Evolutionary conservation across 1,140 invertebrate species (phyloP).

Genomic region (Linepithema humile): DNA sequence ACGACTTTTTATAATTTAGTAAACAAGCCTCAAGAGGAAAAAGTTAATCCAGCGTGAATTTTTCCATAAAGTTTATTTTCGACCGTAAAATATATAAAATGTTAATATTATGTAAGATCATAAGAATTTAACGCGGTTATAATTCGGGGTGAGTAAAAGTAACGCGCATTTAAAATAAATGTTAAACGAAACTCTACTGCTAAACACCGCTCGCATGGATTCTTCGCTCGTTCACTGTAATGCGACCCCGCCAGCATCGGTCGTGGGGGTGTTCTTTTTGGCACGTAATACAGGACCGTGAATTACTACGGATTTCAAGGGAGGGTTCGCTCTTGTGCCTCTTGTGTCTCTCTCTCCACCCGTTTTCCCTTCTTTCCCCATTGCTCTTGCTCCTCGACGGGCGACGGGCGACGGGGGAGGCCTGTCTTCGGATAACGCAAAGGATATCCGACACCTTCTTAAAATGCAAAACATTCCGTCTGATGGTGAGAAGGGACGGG

Average conservation of each 20-base stretch:
- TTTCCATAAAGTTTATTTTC: background rate
- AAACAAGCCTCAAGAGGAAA: background rate
- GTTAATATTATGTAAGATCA: background rate
- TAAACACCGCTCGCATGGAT: slow-evolving; percentile 16
- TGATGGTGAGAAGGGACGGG: slow-evolving; percentile 62
- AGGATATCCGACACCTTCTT: slow-evolving; percentile 81
- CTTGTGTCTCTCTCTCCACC: slow-evolving; percentile 11
- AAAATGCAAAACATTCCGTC: slow-evolving; percentile 83
- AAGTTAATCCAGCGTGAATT: no score
- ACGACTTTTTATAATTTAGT: background rate
- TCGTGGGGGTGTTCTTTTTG: slow-evolving; percentile 57
- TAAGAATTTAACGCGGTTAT: background rate
- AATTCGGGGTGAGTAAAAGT: background rate
- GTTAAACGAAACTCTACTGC: background rate
- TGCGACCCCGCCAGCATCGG: slow-evolving; percentile 31
- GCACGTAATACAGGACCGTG: slow-evolving; percentile 71
- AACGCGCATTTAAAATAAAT: slow-evolving; percentile 9
- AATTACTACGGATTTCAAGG: slow-evolving; percentile 76
- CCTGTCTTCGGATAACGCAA: slow-evolving; percentile 75
- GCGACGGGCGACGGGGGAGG: slow-evolving; percentile 53
- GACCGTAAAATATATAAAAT: background rate
- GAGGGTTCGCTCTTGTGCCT: slow-evolving; percentile 45
- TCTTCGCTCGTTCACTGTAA: slow-evolving; percentile 43
- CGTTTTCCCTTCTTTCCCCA: slow-evolving; percentile 31
- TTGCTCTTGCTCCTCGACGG: slow-evolving; percentile 43